Percentiles rank a stretch among this genome's conserved stretches.
Evolutionary conservation across 1,140 invertebrate genomes (phyloP).

Genomic region (Araneus ventricosus): DNA sequence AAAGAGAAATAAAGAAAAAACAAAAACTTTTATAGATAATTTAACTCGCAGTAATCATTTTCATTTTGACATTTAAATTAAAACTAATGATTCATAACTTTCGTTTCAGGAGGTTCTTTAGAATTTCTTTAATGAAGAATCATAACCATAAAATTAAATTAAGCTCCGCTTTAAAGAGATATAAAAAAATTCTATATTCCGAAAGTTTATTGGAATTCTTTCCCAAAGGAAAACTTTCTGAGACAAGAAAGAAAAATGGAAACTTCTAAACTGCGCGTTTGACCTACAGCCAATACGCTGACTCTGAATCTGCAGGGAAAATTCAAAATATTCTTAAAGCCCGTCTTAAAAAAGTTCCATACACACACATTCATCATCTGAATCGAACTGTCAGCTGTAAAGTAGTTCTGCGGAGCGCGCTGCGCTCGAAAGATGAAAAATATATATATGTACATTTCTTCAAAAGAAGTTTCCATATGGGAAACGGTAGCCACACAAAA

Average conservation of each 20-base stretch:
- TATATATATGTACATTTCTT: background rate
- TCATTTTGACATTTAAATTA: too few species aligned
- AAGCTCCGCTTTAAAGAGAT: background rate
- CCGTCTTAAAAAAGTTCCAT: background rate
- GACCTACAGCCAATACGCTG: background rate
- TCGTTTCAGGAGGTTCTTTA: too few species aligned
- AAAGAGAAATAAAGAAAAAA: too few species aligned
- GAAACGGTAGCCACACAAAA: background rate
- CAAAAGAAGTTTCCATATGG: background rate
- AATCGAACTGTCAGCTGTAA: conserved; percentile 33
- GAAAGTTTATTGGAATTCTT: background rate
- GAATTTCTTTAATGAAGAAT: too few species aligned
- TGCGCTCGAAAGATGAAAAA: background rate
- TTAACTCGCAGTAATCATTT: too few species aligned
- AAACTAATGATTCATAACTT: too few species aligned
- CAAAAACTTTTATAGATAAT: too few species aligned
- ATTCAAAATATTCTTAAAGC: background rate
- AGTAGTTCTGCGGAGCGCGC: background rate
- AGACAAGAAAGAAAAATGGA: background rate
- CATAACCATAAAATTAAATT: background rate
- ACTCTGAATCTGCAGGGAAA: background rate
- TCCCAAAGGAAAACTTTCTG: background rate
- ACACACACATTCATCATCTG: background rate
- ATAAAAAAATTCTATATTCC: background rate
- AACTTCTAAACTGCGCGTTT: conserved; percentile 10